Evolutionary conservation across 2,888 invertebrate species (phyloP), one percentile per base, ranked within the genome.

Genomic region (Apamea sordens): DNA sequence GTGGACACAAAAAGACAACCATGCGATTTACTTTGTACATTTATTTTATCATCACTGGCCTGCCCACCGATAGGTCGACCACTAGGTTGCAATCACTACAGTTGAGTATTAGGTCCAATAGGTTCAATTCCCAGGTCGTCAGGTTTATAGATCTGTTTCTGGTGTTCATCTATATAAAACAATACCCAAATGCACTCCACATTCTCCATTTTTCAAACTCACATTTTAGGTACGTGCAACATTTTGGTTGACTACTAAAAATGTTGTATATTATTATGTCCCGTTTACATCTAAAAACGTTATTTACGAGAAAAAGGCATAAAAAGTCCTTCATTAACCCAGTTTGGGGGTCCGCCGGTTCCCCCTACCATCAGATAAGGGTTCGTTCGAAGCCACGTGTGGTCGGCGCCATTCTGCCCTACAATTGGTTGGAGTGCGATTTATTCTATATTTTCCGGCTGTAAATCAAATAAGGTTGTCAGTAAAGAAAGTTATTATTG

Each of bases 301-400:
- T 73, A 76, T 86, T 86, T 84, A 83, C 81, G 83, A 81, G 83
- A 87, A 90, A 90, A 91, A 85, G 81, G 89, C 89, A 94, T 93
- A 93, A 91, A 89, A 88, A 91, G 92, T 93, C 93, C 93, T 94
- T 94, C 93, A 94, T 95, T 96, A 96, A 95, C 96, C 96, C 92
- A 96, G 91, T 96, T 96, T 91, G 88, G 91, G 90, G 93, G 93
- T 92, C 92, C 94, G 92, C 91, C 89, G 90, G 90, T 90, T 91
- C 91, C 94, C 94, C 94, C 94, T 91, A 91, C 91, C 80, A 96
- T 96, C 96, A 91, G 96, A 96, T 96, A 96, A 96, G 91, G 86
- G 89, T 90, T 95, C 65, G 67, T 92, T 96, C 71, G 75, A 78
- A 85, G 79, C 59, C 85, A 88, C 80, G 88, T 89, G 79, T 87